Evolutionary conservation across 1,140 invertebrate genomes (phyloP).

Genomic region (Euborellia annulipes): DNA sequence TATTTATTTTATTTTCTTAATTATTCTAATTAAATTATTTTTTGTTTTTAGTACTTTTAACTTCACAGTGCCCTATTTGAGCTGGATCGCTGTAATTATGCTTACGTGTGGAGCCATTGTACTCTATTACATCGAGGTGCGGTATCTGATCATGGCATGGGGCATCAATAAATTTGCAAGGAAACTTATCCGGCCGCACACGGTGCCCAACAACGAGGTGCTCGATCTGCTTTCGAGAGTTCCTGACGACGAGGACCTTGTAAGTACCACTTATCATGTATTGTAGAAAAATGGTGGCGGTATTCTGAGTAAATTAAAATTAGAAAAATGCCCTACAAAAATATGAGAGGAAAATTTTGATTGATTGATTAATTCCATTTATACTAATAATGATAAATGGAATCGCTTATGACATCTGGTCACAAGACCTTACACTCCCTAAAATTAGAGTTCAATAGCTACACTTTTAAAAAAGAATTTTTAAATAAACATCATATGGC

Average conservation of each 20-base stretch:
- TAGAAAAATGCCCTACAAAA: constrained; percentile 17
- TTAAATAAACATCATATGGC: too few species aligned
- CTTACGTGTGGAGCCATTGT: constrained; percentile 53
- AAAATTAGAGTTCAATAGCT: too few species aligned
- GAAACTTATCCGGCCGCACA: constrained; percentile 81
- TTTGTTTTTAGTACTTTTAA: constrained; percentile 67
- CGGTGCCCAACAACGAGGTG: constrained; percentile 93
- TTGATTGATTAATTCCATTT: too few species aligned
- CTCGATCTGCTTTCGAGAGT: constrained; percentile 90
- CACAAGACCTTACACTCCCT: too few species aligned
- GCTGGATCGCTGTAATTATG: constrained; percentile 74
- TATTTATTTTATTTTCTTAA: too few species aligned
- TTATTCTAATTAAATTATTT: too few species aligned
- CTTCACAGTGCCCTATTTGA: constrained; percentile 93
- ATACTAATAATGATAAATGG: too few species aligned
- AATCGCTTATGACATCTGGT: too few species aligned
- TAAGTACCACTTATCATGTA: too few species aligned
- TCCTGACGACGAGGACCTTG: constrained; percentile 85
- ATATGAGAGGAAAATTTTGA: constrained; percentile 5
- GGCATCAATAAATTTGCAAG: constrained; percentile 95
- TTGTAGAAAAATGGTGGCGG: background rate
- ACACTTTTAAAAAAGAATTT: too few species aligned
- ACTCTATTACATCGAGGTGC: constrained; percentile 78
- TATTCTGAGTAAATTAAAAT: constrained; percentile 1
- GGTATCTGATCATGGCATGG: constrained; percentile 89